Percentiles rank a stretch among this genome's conserved stretches.
These are phyloP conservation scores for Taeniopygia guttata DNA, from an alignment of 2,797 vertebrate genomes.

Conservation along the genomic window DNA sequence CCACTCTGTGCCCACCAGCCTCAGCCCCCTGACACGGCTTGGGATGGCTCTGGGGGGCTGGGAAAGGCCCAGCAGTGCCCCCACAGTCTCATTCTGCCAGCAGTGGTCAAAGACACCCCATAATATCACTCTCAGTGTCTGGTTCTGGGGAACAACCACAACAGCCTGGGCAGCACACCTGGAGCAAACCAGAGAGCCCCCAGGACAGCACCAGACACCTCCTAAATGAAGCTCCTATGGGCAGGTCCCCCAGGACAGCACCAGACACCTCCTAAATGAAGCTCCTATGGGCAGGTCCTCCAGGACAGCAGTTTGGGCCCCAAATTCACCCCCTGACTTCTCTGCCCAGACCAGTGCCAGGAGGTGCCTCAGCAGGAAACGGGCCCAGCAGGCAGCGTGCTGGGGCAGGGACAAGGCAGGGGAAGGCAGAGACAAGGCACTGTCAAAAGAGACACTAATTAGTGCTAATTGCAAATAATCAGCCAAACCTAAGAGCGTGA, in stretches of 20 bases:
- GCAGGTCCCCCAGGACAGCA: not conserved
- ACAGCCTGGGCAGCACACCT: not conserved
- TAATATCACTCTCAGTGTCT: not conserved
- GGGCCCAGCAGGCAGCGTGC: not conserved
- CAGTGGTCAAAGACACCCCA: not conserved
- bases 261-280: not conserved
- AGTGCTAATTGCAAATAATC: constrained; percentile 31
- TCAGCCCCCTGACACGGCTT: not conserved
- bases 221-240: accelerated
- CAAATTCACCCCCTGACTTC: not conserved
- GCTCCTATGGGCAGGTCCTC: accelerated
- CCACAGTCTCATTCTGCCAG: accelerated
- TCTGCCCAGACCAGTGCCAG: not conserved
- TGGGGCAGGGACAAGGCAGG: not conserved
- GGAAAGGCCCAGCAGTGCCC: not conserved
- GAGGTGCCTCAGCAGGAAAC: not conserved
- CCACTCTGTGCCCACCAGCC: not conserved
- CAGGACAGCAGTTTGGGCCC: not conserved
- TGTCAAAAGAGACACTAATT: constrained; percentile 42
- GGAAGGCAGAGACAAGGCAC: not conserved
- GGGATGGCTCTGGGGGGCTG: not conserved
- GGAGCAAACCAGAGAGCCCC: not conserved
- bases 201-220: not conserved
- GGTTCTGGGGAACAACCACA: not conserved
- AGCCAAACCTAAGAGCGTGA: not conserved